Conservation (phyloP, 2,888 invertebrate genomes). For the Spodoptera littoralis region DNA sequence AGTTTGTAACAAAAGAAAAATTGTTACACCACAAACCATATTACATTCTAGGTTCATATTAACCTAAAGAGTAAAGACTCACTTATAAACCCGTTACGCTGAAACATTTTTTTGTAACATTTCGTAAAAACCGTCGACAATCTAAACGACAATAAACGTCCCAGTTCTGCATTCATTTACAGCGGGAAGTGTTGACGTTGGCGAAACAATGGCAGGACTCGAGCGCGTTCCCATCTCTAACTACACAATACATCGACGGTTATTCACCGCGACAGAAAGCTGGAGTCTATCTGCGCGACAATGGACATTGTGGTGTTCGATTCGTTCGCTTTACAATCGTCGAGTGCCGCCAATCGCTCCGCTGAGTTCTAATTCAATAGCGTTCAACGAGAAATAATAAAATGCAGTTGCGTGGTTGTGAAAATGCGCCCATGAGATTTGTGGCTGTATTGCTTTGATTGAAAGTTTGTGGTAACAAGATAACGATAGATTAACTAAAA, state of each 20-base stretch:
- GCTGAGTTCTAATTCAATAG: conserved; percentile 67
- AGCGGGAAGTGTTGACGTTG: conserved; percentile 74
- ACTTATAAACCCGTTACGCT: conserved; percentile 61
- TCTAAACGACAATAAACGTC: conserved; percentile 71
- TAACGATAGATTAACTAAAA: background rate
- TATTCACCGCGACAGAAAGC: conserved; percentile 59
- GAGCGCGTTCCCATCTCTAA: conserved; percentile 59
- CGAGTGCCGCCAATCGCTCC: conserved; percentile 59
- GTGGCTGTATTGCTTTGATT: conserved; percentile 17
- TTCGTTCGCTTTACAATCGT: conserved; percentile 54
- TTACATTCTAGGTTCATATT: conserved; percentile 33
- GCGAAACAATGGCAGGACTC: conserved; percentile 73
- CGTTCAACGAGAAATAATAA: conserved; percentile 53
- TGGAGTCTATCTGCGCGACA: conserved; percentile 58
- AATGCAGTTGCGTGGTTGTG: conserved; percentile 47
- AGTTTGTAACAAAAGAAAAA: conserved; percentile 12
- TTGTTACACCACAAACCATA: conserved; percentile 12
- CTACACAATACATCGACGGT: conserved; percentile 70
- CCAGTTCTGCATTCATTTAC: conserved; percentile 74
- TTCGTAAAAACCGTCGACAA: conserved; percentile 64
- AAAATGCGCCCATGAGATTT: conserved; percentile 41
- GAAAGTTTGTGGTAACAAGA: background rate
- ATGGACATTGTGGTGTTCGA: conserved; percentile 64
- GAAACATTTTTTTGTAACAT: conserved; percentile 63
- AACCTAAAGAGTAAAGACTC: conserved; percentile 50